These are phyloP conservation scores for Drosophila sp. DNA, from an alignment of 1,140 invertebrate species.

Conservation along the genomic window DNA sequence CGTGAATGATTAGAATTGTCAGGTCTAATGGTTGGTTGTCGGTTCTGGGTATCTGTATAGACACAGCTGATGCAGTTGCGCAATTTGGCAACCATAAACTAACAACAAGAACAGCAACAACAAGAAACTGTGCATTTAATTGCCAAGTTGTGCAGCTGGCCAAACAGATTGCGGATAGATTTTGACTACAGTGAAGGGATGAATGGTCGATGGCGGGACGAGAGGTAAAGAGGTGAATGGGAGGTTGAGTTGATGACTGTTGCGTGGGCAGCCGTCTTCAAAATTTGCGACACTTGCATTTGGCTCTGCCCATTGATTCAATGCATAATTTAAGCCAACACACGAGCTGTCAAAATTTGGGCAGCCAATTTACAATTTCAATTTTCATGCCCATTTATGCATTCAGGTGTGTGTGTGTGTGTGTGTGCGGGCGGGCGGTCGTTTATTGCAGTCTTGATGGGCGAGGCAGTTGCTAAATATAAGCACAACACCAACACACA, in stretches of 20 bases:
- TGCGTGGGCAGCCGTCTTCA: slow-evolving; percentile 31
- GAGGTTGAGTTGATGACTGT: slow-evolving; percentile 11
- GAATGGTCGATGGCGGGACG: too few species aligned
- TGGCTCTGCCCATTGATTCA: slow-evolving; percentile 15
- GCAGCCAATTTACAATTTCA: slow-evolving; percentile 40
- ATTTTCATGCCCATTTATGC: slow-evolving; percentile 37
- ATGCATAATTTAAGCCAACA: slow-evolving; percentile 48
- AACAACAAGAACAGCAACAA: slow-evolving; percentile 6
- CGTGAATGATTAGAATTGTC: slow-evolving; percentile 13
- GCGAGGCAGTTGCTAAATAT: slow-evolving; percentile 37
- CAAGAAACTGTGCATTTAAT: slow-evolving; percentile 21
- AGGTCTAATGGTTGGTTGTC: neutral
- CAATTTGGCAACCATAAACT: slow-evolving; percentile 16
- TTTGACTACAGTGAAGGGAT: neutral
- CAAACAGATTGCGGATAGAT: slow-evolving; percentile 17
- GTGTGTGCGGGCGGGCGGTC: slow-evolving; percentile 8
- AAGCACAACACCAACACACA: slow-evolving; percentile 9
- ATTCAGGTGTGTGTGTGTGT: neutral
- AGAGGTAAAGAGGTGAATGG: neutral
- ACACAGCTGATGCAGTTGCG: slow-evolving; percentile 14
- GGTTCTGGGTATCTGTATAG: slow-evolving; percentile 4
- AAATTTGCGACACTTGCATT: slow-evolving; percentile 38
- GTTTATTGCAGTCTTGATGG: neutral
- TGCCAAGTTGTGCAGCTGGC: slow-evolving; percentile 29
- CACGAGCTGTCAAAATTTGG: slow-evolving; percentile 37